Percentiles rank a stretch among this genome's conserved stretches.
These are phyloP conservation scores for Enteromius unitaeniatus DNA, from an alignment of 2,797 vertebrate species.

Conservation along the genomic window DNA sequence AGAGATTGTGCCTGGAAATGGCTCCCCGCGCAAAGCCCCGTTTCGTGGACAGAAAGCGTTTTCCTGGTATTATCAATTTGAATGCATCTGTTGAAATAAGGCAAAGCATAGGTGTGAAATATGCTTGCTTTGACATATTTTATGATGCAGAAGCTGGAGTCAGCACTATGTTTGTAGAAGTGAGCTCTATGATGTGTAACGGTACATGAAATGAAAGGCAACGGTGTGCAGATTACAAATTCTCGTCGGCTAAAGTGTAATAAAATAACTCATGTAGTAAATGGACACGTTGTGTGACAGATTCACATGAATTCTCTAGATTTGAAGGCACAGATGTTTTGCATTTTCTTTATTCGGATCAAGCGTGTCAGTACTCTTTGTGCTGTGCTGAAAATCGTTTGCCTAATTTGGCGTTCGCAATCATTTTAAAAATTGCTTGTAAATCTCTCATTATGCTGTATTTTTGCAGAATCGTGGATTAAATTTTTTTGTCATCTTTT, in stretches of 20 bases:
- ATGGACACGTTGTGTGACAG: slow-evolving; percentile 3
- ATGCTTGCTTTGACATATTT: slow-evolving; percentile 42
- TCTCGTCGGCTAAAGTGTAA: slow-evolving; percentile 35
- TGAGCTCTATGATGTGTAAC: slow-evolving; percentile 30
- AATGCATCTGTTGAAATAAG: slow-evolving; percentile 25
- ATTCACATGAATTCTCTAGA: neutral
- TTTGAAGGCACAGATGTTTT: neutral
- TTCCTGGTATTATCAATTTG: slow-evolving; percentile 18
- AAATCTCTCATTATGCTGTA: neutral
- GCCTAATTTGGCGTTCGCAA: neutral
- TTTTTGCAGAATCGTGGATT: neutral
- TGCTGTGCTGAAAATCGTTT: neutral
- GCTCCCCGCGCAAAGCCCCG: neutral
- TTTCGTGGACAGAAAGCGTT: neutral
- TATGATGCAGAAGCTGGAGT: slow-evolving; percentile 19
- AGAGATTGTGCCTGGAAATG: neutral
- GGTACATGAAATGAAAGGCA: slow-evolving; percentile 48
- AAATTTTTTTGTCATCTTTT: neutral
- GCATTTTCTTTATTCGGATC: slow-evolving; percentile 6
- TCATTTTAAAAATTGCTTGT: neutral
- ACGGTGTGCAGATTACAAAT: slow-evolving; percentile 13
- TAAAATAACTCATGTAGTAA: slow-evolving; percentile 34
- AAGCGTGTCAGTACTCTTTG: neutral
- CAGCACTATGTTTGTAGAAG: slow-evolving; percentile 33
- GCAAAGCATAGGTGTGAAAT: slow-evolving; percentile 41